Conservation (phyloP, 2,888 invertebrate genomes). For the Alviniconcha strummeri region DNA sequence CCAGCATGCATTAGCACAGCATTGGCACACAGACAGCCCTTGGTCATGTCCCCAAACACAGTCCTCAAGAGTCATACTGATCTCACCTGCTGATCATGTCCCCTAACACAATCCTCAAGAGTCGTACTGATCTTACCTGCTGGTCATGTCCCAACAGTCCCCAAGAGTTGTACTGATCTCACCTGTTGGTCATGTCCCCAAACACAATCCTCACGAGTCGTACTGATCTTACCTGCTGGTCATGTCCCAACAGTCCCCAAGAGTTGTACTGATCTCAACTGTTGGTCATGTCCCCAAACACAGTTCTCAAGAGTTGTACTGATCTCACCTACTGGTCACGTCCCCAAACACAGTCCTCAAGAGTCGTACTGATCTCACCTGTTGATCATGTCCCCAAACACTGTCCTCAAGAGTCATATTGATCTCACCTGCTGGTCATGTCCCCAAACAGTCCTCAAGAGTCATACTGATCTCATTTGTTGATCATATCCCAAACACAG, state of each 20-base stretch:
- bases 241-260: conserved; percentile 71
- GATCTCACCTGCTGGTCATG: neutral
- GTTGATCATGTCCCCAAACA: conserved; percentile 89
- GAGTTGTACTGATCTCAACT: neutral
- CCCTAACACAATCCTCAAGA: conserved; percentile 70
- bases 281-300: conserved; percentile 71
- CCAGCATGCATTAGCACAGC: too few species aligned
- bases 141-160: neutral
- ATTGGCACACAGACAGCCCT: neutral
- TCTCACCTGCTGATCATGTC: neutral
- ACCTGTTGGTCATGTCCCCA: conserved; percentile 86
- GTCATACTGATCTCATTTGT: conserved; percentile 72
- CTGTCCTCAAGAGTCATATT: conserved; percentile 83
- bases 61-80: too few species aligned
- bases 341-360: conserved; percentile 88
- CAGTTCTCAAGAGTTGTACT: too few species aligned
- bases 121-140: neutral
- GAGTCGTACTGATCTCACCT: conserved; percentile 75
- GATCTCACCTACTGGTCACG: conserved; percentile 80
- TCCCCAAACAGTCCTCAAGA: neutral
- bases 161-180: neutral
- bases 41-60: conserved; percentile 74
- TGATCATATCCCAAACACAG: conserved; percentile 88
- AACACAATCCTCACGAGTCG: conserved; percentile 76
- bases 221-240: neutral